Conservation (phyloP, 1,140 invertebrate species). For the Drosophila subpulchrella region DNA sequence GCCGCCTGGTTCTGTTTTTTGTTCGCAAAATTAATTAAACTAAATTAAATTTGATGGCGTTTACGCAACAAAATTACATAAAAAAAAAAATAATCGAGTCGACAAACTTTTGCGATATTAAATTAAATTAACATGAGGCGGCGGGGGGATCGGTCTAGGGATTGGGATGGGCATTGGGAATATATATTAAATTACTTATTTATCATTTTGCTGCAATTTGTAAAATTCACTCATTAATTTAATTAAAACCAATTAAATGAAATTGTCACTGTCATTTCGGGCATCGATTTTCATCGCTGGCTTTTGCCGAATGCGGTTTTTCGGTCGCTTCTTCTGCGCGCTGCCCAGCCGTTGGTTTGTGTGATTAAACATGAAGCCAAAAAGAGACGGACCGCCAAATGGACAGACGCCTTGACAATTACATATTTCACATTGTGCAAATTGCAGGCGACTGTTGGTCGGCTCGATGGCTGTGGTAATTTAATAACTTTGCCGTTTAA, state of each 20-base stretch:
- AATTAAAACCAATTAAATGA: conserved; percentile 83
- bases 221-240: conserved; percentile 83
- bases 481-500: conserved; percentile 82
- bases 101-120: conserved; percentile 63
- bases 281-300: conserved; percentile 77
- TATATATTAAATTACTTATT: conserved; percentile 82
- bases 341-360: conserved; percentile 15
- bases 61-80: conserved; percentile 61
- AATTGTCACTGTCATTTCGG: conserved; percentile 82
- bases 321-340: conserved; percentile 36
- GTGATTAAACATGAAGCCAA: conserved; percentile 63
- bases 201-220: conserved; percentile 83
- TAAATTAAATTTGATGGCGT: conserved; percentile 76
- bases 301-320: conserved; percentile 69
- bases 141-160: not conserved
- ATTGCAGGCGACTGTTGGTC: conserved; percentile 68
- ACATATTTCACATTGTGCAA: conserved; percentile 81
- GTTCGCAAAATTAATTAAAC: conserved; percentile 66
- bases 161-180: conserved; percentile 7
- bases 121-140: conserved; percentile 72
- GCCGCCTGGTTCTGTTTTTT: conserved; percentile 8
- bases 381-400: conserved; percentile 23
- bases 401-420: conserved; percentile 74
- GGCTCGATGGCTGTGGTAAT: conserved; percentile 71
- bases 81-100: conserved; percentile 28